Percentiles rank a stretch among this genome's conserved stretches.
These are phyloP conservation scores for Philhelius pedissequus DNA, from an alignment of 2,888 invertebrate genomes.

Conservation along the genomic window DNA sequence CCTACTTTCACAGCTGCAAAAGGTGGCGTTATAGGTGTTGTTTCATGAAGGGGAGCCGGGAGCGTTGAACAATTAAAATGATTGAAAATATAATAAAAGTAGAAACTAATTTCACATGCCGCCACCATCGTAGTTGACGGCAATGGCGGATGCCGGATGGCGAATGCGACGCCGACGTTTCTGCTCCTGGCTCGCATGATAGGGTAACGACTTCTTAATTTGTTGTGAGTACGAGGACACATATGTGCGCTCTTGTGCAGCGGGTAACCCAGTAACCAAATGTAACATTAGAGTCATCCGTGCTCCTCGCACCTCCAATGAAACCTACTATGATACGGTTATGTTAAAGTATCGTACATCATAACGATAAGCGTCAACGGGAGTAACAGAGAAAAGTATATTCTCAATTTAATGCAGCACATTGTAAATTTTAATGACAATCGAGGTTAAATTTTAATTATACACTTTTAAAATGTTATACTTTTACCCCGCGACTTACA, in stretches of 20 bases:
- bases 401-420: constrained; percentile 53
- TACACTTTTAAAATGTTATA: constrained; percentile 6
- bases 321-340: constrained; percentile 1
- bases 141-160: background rate
- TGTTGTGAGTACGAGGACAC: constrained; percentile 1
- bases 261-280: background rate
- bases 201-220: constrained; percentile 38
- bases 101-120: constrained; percentile 57
- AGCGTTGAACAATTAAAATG: constrained; percentile 50
- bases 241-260: background rate
- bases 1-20: background rate
- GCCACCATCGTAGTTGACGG: background rate
- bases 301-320: constrained; percentile 5
- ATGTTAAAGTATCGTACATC: too few relatives aligned
- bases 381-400: background rate
- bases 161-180: too few relatives aligned
- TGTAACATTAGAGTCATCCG: too few relatives aligned
- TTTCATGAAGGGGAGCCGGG: too few relatives aligned
- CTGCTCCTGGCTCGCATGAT: background rate
- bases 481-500: background rate
- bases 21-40: background rate
- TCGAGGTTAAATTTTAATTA: constrained; percentile 58
- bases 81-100: constrained; percentile 65
- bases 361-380: background rate
- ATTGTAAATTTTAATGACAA: constrained; percentile 51